Conservation (phyloP, 2,888 invertebrate species). For the Noctua janthina region DNA sequence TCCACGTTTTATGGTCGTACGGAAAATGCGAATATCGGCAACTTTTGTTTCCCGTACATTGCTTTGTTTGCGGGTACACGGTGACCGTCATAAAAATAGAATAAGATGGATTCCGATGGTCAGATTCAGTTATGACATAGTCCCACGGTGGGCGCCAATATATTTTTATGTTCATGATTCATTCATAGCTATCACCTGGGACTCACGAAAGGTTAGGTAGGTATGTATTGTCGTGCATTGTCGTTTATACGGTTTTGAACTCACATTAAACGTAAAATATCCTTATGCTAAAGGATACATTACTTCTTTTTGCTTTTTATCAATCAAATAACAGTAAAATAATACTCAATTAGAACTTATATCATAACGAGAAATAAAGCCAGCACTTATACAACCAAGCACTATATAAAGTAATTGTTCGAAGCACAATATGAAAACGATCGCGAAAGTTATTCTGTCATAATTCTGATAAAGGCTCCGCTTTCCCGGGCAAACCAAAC, state of each 20-base stretch:
- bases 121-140: constrained; percentile 46
- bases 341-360: not conserved
- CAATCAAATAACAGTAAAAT: not conserved
- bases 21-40: constrained; percentile 47
- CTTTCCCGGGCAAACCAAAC: constrained; percentile 41
- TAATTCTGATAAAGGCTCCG: constrained; percentile 57
- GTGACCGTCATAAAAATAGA: constrained; percentile 53
- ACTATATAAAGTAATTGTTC: constrained; percentile 37
- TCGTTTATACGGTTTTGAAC: not conserved
- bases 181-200: constrained; percentile 55
- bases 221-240: not conserved
- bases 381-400: constrained; percentile 7
- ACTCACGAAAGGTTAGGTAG: constrained; percentile 14
- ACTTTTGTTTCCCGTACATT: constrained; percentile 51
- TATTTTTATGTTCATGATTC: constrained; percentile 57
- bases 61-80: constrained; percentile 52
- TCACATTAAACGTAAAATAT: not conserved
- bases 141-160: constrained; percentile 57
- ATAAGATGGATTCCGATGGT: constrained; percentile 48
- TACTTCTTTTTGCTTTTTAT: not conserved
- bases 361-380: not conserved
- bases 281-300: not conserved
- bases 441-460: constrained; percentile 47
- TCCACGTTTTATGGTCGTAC: constrained; percentile 44
- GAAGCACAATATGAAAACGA: constrained; percentile 40